Conservation (phyloP, 2,113 vertebrate genomes). For the Diadophis punctatus region DNA sequence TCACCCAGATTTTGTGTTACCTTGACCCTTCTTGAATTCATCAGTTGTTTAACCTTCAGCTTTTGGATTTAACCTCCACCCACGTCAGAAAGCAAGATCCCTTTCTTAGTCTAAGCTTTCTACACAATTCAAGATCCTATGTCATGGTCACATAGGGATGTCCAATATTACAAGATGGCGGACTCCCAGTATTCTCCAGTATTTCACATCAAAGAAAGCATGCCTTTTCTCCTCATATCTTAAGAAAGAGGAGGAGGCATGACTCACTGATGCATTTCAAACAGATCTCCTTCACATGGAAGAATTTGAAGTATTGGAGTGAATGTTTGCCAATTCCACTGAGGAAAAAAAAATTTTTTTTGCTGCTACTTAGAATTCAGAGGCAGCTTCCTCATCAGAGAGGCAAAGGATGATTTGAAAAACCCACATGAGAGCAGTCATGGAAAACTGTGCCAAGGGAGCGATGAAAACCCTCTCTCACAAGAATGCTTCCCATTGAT, state of each 20-base stretch:
- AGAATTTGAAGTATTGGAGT: conserved; percentile 49
- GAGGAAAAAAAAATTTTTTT: conserved; percentile 22
- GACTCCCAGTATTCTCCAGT: conserved; percentile 3
- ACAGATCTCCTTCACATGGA: conserved; percentile 23
- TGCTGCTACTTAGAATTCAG: conserved; percentile 44
- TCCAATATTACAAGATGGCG: conserved; percentile 18
- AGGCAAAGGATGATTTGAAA: conserved; percentile 41
- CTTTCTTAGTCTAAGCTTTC: background rate
- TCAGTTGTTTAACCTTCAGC: background rate
- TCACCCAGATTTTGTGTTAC: background rate
- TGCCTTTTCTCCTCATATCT: conserved; percentile 33
- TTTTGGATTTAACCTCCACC: background rate
- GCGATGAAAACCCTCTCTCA: conserved; percentile 16
- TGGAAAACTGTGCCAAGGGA: conserved; percentile 11
- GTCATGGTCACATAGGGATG: conserved; percentile 18
- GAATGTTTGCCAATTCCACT: conserved; percentile 45
- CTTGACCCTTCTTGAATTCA: background rate
- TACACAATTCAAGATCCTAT: conserved; percentile 35
- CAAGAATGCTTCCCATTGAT: conserved; percentile 15
- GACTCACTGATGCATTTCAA: conserved; percentile 44
- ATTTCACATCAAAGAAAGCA: background rate
- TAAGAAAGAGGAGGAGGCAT: conserved; percentile 12
- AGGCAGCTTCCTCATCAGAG: conserved; percentile 41
- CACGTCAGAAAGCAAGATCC: conserved; percentile 13
- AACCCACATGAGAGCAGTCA: conserved; percentile 35